phyloP scores from a whole-genome alignment of 2,797 vertebrate species.

The Rhinogobio ventralis region DNA sequence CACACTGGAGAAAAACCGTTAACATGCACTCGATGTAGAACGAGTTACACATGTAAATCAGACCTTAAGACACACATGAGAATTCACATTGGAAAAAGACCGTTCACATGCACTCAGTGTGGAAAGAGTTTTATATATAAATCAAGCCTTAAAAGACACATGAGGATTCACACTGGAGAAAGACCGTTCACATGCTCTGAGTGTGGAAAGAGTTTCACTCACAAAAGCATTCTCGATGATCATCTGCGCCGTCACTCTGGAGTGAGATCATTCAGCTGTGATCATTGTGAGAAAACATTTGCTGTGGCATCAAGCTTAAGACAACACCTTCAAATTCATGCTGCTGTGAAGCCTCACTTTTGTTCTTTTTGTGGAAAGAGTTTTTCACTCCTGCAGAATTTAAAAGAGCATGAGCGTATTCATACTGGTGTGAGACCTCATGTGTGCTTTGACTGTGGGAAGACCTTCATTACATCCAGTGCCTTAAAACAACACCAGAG shows the following conservation, averaged over 20 bases:
- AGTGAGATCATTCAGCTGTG: background rate
- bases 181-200: background rate
- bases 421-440: background rate
- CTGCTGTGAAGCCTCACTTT: background rate
- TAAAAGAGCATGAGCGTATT: background rate
- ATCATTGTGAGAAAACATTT: background rate
- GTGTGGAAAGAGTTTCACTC: background rate
- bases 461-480: background rate
- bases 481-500: background rate
- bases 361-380: background rate
- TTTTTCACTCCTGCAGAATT: background rate
- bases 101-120: background rate
- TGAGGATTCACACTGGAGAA: background rate
- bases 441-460: background rate
- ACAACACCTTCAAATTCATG: background rate
- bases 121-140: background rate
- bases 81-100: no score
- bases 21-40: background rate
- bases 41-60: no score
- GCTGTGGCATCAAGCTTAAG: background rate
- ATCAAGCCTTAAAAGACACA: no score
- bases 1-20: background rate
- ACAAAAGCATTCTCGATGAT: fast-evolving
- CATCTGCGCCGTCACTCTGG: background rate
- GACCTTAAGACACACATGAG: no score